Evolutionary conservation across 2,888 invertebrate species (phyloP).

Genomic region (Eudasyphora cyanicolor): DNA sequence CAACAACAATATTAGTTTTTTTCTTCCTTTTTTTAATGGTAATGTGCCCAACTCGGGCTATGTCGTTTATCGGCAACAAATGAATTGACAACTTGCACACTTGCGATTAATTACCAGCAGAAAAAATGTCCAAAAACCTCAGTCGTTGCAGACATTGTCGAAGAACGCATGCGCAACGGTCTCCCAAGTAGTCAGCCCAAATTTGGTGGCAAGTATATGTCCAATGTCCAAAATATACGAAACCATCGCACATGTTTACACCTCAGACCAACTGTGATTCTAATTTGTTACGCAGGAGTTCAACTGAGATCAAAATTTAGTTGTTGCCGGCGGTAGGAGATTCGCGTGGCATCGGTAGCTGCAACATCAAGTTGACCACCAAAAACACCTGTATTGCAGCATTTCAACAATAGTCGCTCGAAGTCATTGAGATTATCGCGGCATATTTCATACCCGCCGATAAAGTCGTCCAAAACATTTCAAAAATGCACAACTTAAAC

Average conservation of each 20-base stretch:
- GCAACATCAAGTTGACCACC: background rate
- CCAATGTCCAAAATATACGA: background rate
- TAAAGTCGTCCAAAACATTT: conserved; percentile 41
- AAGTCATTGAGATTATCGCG: background rate
- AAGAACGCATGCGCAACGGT: background rate
- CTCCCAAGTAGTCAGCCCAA: background rate
- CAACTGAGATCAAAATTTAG: conserved; percentile 50
- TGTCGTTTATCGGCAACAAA: conserved; percentile 73
- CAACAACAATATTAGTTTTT: background rate
- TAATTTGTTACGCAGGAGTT: conserved; percentile 48
- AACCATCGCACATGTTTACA: conserved; percentile 35
- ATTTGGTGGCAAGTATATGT: conserved; percentile 3
- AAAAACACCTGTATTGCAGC: background rate
- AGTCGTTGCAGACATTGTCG: background rate
- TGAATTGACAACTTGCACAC: conserved; percentile 73
- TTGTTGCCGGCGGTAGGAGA: too few species aligned
- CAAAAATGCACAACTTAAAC: conserved; percentile 39
- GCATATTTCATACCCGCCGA: background rate
- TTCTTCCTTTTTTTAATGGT: background rate
- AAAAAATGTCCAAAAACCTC: conserved; percentile 27
- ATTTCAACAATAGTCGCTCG: conserved; percentile 9
- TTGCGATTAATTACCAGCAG: conserved; percentile 67
- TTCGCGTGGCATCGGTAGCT: too few species aligned
- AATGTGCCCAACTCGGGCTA: too few species aligned
- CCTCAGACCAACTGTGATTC: conserved; percentile 47